Conservation (phyloP, 2,113 vertebrate species). For the Sisor rabdophorus region DNA sequence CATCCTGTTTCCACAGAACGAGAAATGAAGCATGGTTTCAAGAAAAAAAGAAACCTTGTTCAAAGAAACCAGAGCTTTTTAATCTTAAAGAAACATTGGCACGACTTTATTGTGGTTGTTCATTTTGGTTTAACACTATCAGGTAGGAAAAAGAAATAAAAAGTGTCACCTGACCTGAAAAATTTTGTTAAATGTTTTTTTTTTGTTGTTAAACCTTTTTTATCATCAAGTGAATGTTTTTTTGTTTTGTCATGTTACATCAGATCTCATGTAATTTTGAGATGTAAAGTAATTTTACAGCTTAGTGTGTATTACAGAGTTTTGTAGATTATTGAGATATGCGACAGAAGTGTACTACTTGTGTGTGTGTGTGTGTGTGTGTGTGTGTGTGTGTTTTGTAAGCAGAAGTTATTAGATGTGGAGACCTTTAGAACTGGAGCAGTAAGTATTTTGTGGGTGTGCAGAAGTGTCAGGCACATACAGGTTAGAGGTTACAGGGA, state of each 20-base stretch:
- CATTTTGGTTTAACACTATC: not conserved
- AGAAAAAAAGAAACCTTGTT: conserved; percentile 29
- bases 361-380: conserved; percentile 18
- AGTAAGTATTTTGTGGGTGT: not conserved
- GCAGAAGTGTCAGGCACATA: not conserved
- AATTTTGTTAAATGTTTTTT: not conserved
- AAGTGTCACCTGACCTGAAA: not conserved
- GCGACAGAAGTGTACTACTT: not conserved
- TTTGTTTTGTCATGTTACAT: not conserved
- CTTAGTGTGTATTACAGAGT: not conserved
- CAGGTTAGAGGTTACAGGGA: no score
- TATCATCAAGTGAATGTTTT: not conserved
- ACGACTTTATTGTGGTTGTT: not conserved
- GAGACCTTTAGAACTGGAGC: not conserved
- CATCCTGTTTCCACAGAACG: conserved; percentile 37
- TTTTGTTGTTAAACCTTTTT: not conserved
- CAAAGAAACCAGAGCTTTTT: conserved; percentile 31
- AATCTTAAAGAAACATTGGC: not conserved
- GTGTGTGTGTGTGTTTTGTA: conserved; percentile 25
- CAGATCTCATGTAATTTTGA: not conserved
- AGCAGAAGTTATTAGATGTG: conserved; percentile 17
- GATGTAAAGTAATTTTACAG: not conserved
- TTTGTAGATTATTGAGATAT: not conserved
- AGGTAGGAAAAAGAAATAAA: not conserved
- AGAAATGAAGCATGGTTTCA: conserved; percentile 17